phyloP scores from a whole-genome alignment of 1,140 invertebrate species.

The Drosophila sp. region DNA sequence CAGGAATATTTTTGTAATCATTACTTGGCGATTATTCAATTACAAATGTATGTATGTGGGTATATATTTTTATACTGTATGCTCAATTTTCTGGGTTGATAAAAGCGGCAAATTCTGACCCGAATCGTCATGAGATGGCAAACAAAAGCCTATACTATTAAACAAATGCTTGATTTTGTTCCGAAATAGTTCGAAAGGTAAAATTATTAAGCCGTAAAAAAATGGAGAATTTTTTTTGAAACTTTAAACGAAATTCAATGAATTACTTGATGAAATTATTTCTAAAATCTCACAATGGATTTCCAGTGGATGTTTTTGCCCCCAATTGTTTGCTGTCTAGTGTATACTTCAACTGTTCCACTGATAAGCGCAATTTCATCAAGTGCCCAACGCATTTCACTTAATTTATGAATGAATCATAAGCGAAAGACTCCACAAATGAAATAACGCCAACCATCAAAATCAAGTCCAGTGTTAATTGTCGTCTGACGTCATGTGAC shows the following conservation, averaged over 20 bases:
- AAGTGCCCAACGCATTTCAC: constrained; percentile 55
- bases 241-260: neutral
- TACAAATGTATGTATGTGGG: constrained; percentile 4
- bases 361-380: constrained; percentile 66
- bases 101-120: constrained; percentile 9
- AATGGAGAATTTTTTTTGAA: too few species aligned
- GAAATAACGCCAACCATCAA: neutral
- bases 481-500: neutral
- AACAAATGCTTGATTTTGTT: neutral
- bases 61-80: neutral
- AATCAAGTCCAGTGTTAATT: constrained; percentile 31
- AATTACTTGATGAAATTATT: neutral
- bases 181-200: neutral
- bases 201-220: neutral
- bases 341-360: constrained; percentile 11
- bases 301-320: neutral
- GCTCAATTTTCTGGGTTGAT: too few species aligned
- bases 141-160: constrained; percentile 3
- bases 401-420: constrained; percentile 69
- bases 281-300: neutral
- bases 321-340: neutral
- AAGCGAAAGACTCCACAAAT: constrained; percentile 1
- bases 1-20: neutral
- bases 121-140: neutral
- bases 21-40: constrained; percentile 31